Evolutionary conservation across 1,140 invertebrate genomes (phyloP).

Genomic region (Daktulosphaira vitifoliae): DNA sequence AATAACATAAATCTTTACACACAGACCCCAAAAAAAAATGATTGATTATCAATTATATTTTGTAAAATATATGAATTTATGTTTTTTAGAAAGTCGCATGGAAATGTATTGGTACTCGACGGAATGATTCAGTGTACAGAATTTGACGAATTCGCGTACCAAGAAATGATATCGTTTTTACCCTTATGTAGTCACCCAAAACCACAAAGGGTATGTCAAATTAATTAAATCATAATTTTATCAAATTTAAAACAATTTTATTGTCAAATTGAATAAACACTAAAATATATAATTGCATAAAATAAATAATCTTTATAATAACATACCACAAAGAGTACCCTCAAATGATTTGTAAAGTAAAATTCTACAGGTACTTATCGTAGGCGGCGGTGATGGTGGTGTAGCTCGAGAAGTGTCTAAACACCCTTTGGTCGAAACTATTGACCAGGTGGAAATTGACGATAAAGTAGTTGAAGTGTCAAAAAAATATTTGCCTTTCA

Average conservation of each 20-base stretch:
- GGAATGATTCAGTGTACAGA: conserved; percentile 96
- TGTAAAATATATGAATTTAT: too few species aligned
- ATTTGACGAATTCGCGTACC: conserved; percentile 93
- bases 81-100: conserved; percentile 83
- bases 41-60: too few species aligned
- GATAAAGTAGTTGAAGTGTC: conserved; percentile 81
- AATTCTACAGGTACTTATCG: conserved; percentile 85
- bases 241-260: neutral
- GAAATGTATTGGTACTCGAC: conserved; percentile 83
- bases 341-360: too few species aligned
- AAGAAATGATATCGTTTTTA: conserved; percentile 96
- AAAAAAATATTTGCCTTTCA: conserved; percentile 80
- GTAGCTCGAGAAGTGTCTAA: conserved; percentile 91
- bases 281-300: neutral
- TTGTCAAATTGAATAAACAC: too few species aligned
- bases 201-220: conserved; percentile 67
- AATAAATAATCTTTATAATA: too few species aligned
- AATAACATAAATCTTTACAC: too few species aligned
- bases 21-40: too few species aligned
- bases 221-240: too few species aligned
- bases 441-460: conserved; percentile 94
- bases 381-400: conserved; percentile 96
- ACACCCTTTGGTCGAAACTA: conserved; percentile 76
- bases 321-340: too few species aligned
- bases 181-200: conserved; percentile 84